Base-by-base conservation (phyloP, 2,797 vertebrate species). In the Arrhamphus sclerolepis region DNA sequence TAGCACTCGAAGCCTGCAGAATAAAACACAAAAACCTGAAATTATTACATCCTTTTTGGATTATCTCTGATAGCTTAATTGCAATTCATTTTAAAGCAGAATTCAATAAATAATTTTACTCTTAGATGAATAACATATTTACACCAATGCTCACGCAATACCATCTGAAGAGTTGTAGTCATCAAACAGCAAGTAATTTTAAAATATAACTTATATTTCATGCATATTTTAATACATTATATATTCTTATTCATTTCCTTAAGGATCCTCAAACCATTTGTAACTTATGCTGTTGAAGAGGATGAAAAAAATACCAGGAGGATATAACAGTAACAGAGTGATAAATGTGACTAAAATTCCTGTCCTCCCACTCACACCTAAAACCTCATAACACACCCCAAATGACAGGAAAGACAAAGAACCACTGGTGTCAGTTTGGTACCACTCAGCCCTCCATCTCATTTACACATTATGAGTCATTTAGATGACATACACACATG, bases 391-490 rank as follows among this genome's bases (percentile, higher is more conserved):
- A 87, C 80, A 64, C 68, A 66, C 57, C 61, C 60, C 68, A 59
- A 86, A 90, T 82, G 87, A 90, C 86, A 87, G 80, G 66, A 77
- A 86, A 90, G 80, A 88, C 83, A 87, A 90, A 89, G 82, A 77
- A 87, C 80, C 81, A 61, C 80, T 62, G 50, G 71, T 93, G 92
- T 94, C 93, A 92, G 91, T 94, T 95, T 94, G 94, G 92, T 90
- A 93, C 92, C 89, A 89, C 93, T 93, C 90, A 92, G 92, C 89
- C 89, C 88, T 93, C 91, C 92, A 92, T 94, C 93, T 92, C 89
- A 86, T 89, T 88, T 87, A 84, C 80, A 73, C 94, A 94, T 96
- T 96, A 94, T 84, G 84, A 94, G 94, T 93, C 92, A 94, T 95
- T 96, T 95, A 93, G 92, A 92, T 89, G 90, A 92, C 90, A 91